Base-by-base conservation (phyloP, 2,888 invertebrate species). In the Thysanoteuthis rhombus region DNA sequence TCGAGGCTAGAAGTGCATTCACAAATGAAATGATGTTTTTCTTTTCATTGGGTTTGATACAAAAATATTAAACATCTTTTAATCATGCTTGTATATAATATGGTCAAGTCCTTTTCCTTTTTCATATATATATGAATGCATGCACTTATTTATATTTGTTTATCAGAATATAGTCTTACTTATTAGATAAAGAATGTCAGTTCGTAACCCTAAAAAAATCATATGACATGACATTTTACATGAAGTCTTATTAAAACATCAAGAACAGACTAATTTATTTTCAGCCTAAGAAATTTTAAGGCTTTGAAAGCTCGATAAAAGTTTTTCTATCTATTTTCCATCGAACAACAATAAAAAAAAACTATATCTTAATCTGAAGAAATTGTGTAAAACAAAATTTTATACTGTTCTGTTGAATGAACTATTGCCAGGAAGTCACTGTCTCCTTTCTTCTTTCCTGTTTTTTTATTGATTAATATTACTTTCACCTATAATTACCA, bases 191-290 rank as follows among this genome's bases (percentile, higher is more conserved):
- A 75, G n/a, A 75, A 75, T 75, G n/a, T 75, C 16, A 36, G 75
- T 75, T 75, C 19, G 1, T 75, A n/a, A 75, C 16, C 16, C 75
- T 75, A 75, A 75, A 75, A 75, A 75, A 75, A 36, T 25, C n/a
- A n/a, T n/a, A 75, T 75, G 75, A n/a, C 75, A 75, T 75, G 75
- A 75, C 75, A 75, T 75, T 75, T 75, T n/a, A 75, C n/a, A 75
- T 75, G 75, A 75, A 75, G 75, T 75, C 75, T 75, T 75, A 75
- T 75, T 75, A 75, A 75, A 75, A 75, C n/a, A 75, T 75, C 36
- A 75, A 75, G 75, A 25, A 52, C 52, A 22, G 22, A 75, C n/a
- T 75, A 75, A 16, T 75, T 75, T 36, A 19, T 75, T 75, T 75
- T 75, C 12, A n/a, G 10, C 12, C 6, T 58, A 58, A 75, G n/a